Evolutionary conservation across 2,113 vertebrate genomes (phyloP).

Genomic region (Xiphorhynchus elegans): DNA sequence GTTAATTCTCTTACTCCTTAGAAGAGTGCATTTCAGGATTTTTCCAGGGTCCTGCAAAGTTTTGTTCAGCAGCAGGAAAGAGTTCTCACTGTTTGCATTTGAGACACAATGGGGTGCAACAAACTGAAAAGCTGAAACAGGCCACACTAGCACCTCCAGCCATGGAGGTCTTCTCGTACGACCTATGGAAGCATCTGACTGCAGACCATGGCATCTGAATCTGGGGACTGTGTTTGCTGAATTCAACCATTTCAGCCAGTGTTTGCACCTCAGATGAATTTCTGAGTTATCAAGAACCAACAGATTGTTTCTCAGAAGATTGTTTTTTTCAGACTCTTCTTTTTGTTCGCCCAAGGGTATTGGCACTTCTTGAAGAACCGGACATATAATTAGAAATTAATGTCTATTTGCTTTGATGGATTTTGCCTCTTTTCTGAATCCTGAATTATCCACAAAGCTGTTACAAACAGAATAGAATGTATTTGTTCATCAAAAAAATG

Average conservation of each 20-base stretch:
- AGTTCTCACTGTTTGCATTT: not conserved
- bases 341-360: conserved; percentile 28
- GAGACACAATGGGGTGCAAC: fast-evolving
- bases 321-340: conserved; percentile 34
- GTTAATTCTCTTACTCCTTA: not conserved
- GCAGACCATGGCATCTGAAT: not conserved
- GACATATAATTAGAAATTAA: conserved; percentile 66
- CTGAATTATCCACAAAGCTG: conserved; percentile 59
- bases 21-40: not conserved
- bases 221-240: not conserved
- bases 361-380: conserved; percentile 39
- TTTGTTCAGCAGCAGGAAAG: not conserved
- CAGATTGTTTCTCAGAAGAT: not conserved
- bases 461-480: conserved; percentile 63
- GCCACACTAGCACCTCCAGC: not conserved
- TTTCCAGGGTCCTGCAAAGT: not conserved
- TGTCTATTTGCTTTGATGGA: conserved; percentile 58
- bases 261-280: not conserved
- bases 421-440: conserved; percentile 58
- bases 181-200: not conserved
- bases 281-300: conserved; percentile 40
- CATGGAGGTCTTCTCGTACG: fast-evolving
- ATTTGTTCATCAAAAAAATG: conserved; percentile 58
- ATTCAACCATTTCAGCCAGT: not conserved
- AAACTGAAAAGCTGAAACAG: not conserved